Conservation (phyloP, 2,888 invertebrate species). For the Scelioninae gen. 1 region DNA sequence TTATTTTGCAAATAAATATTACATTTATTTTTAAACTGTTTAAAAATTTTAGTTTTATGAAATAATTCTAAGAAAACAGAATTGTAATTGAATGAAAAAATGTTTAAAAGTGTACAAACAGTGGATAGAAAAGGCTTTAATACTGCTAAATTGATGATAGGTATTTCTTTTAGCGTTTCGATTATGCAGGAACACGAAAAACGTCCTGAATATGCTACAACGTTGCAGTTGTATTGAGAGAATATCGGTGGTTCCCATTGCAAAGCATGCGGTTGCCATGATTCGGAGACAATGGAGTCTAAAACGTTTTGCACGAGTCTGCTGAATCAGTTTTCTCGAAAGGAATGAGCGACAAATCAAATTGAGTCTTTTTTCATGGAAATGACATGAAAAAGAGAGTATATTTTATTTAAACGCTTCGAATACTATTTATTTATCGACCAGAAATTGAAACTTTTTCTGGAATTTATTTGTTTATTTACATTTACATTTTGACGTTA, state of each 20-base stretch:
- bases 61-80: not conserved
- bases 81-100: not conserved
- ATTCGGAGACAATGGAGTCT: conserved; percentile 28
- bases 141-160: not conserved
- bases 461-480: not conserved
- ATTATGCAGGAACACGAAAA: conserved; percentile 23
- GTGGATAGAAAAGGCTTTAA: not conserved
- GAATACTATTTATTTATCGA: conserved; percentile 4
- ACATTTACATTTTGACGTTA: not conserved
- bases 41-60: too few relatives aligned
- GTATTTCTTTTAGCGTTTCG: conserved; percentile 25
- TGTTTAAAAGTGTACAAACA: not conserved
- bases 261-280: conserved; percentile 36
- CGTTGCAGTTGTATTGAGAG: conserved; percentile 25
- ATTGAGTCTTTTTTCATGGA: conserved; percentile 3
- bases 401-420: not conserved
- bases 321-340: conserved; percentile 26
- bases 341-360: conserved; percentile 11
- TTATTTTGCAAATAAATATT: too few relatives aligned
- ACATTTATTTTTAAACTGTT: too few relatives aligned
- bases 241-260: conserved; percentile 37
- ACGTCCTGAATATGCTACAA: conserved; percentile 19
- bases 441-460: not conserved
- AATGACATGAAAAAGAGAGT: conserved; percentile 11
- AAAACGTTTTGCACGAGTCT: conserved; percentile 25